Base-by-base conservation (phyloP, 2,888 invertebrate genomes). In the Scaptomyza polygonia region DNA sequence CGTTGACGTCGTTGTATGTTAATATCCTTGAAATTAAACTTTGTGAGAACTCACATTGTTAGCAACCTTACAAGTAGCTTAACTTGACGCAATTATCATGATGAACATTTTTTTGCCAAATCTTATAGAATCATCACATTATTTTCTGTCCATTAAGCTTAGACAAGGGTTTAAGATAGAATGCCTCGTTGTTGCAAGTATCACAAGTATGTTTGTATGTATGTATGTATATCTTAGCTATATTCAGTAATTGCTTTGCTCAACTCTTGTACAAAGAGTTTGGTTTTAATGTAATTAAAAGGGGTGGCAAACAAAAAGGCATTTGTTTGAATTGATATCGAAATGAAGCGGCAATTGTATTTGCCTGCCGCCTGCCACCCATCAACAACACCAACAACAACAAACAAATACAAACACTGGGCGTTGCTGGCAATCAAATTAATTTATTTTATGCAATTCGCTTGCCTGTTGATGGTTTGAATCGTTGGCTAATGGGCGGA, bases 401-500 rank as follows among this genome's bases (percentile, higher is more conserved):
- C 16, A 4, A 39, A 43, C 47, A 49, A 59, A 39, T 39, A 67
- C 48, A 62, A 67, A 72, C 32, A 62, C 45, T 16, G 32, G 42
- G 57, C 68, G 64, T 51, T 4, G 21, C 21, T 0, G 57, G 45
- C 69, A 79, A 77, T 78, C 79, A 78, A 78, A 78, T 78, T 78
- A 78, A 78, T 77, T 76, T 69, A 65, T 54, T 77, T 69, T 75
- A 72, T 79, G 77, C 71, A 79, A 59, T 69, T 65, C 32, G n/a
- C 18, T 65, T 34, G 32, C 51, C 47, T 45, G 21, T 49, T 30
- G 18, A 45, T 27, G 43, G 55, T 27, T 29, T 27, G 5, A 34
- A 49, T 18, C 25, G 12, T 14, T 6, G 29, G 12, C 5, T n/a
- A n/a, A n/a, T n/a, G n/a, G n/a, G n/a, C n/a, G n/a, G n/a, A n/a